Conservation (phyloP, 2,888 invertebrate species). For the Panzeria rudis region DNA sequence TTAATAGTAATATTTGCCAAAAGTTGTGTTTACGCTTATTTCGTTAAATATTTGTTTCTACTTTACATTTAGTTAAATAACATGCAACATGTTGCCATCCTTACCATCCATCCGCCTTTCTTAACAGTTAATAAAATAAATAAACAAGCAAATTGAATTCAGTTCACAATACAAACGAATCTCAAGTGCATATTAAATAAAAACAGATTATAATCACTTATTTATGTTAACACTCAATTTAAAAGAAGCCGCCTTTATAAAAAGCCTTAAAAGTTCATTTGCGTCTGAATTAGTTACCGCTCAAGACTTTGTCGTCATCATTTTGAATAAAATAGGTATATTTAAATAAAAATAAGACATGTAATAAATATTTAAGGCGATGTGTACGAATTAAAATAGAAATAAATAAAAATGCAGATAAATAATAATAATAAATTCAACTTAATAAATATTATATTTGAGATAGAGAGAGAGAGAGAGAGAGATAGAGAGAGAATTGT, state of each 20-base stretch:
- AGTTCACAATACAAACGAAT: slow-evolving; percentile 9
- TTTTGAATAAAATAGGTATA: neutral
- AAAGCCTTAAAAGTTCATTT: slow-evolving; percentile 52
- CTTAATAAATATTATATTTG: neutral
- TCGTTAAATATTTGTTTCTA: too few species aligned
- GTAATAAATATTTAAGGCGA: slow-evolving; percentile 34
- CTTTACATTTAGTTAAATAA: too few species aligned
- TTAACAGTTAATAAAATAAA: slow-evolving; percentile 10
- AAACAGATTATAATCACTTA: slow-evolving; percentile 17
- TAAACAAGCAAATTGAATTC: neutral
- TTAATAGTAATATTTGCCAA: too few species aligned
- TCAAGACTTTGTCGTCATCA: slow-evolving; percentile 40
- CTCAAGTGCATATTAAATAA: slow-evolving; percentile 49
- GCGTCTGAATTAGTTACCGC: slow-evolving; percentile 38
- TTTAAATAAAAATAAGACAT: slow-evolving; percentile 8
- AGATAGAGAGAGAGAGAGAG: neutral
- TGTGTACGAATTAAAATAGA: slow-evolving; percentile 21
- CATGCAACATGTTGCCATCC: neutral
- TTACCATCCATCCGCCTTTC: neutral
- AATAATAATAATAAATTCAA: neutral
- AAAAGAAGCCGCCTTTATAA: slow-evolving; percentile 58
- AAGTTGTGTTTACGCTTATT: too few species aligned
- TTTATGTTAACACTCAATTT: slow-evolving; percentile 9
- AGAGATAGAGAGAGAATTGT: neutral
- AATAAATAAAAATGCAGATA: neutral